Percentiles rank a stretch among this genome's conserved stretches.
Conservation (phyloP, 2,797 vertebrate genomes). For the Spatula versicolor region DNA sequence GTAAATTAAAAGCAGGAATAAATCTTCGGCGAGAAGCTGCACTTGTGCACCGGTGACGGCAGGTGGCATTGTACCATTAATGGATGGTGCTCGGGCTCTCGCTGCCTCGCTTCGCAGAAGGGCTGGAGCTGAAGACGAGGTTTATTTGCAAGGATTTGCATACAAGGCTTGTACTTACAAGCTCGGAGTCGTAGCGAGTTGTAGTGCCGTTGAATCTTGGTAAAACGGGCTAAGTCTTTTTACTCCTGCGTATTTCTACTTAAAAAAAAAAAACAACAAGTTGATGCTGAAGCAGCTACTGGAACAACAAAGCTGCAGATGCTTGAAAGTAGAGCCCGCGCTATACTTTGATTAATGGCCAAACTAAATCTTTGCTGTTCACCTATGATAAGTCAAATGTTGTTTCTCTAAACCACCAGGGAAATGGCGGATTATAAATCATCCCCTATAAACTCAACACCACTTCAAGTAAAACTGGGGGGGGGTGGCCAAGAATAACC, state of each 20-base stretch:
- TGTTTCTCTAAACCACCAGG: conserved; percentile 37
- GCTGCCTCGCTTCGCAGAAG: conserved; percentile 3
- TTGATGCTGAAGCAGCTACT: neutral
- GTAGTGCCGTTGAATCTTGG: neutral
- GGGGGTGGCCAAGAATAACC: conserved; percentile 9
- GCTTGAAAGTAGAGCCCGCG: conserved; percentile 30
- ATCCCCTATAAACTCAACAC: conserved; percentile 52
- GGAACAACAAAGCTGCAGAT: conserved; percentile 18
- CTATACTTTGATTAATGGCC: conserved; percentile 63
- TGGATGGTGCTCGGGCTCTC: conserved; percentile 45
- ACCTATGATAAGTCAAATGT: conserved; percentile 53
- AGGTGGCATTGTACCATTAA: conserved; percentile 83
- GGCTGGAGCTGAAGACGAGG: neutral
- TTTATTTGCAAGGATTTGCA: conserved; percentile 59
- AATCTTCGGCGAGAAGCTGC: neutral
- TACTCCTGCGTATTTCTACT: neutral
- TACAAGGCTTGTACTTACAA: neutral
- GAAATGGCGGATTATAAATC: conserved; percentile 54
- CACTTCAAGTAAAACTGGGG: conserved; percentile 30
- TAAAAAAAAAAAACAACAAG: neutral
- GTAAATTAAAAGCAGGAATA: neutral
- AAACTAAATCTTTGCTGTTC: conserved; percentile 52
- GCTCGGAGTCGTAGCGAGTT: neutral
- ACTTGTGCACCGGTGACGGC: conserved; percentile 50
- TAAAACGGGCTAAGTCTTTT: conserved; percentile 5